Evolutionary conservation across 2,797 vertebrate species (phyloP), one percentile per base, ranked within the genome.

Genomic region (Hafferia zeledoni): DNA sequence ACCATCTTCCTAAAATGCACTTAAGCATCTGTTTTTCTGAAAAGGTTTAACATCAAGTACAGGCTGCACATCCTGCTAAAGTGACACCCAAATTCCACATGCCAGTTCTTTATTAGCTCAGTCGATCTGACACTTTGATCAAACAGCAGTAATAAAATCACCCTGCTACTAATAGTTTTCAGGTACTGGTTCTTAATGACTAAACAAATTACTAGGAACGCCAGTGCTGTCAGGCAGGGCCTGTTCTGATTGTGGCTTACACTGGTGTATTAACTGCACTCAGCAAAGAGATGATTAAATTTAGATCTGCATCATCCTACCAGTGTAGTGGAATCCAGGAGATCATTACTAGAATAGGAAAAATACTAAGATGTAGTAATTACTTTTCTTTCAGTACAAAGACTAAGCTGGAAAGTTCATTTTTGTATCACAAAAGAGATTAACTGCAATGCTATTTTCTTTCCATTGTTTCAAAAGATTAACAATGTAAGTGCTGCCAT

Each of bases 401-500:
- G 70, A 68, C 57, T 80, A 96, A 89, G 31, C 57, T 44, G 57
- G 89, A 87, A 93, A 84, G 83, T 95, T 97, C 77, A 75, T 74
- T 96, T 94, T 37, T 75, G 49, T 94, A 89, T 76, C 37, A 13
- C 16, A 78, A 46, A 64, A 70, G 89, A 95, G 74, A 94, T 94
- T 81, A 96, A 89, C 82, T 89, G 55, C 65, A 59, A 68, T 16
- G 60, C 78, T 93, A 63, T 37, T 91, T 95, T 94, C 75, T 59
- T 93, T 25, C 80, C 69, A 88, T 74, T 83, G 81, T 78, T 96
- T 80, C 92, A 85, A 72, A 94, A 94, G 87, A 96, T 95, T 95
- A 96, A 93, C 56, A 28, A 64, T 76, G 18, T 74, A 92, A 94
- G 56, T 69, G 72, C 87, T 96, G 92, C 75, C 72, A 95, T n/a